A percentile compares a stretch with the other conserved stretches of the same genome.
Evolutionary conservation across 64 coral and sea anemone species (phyloP).

Genomic region (Pocillopora verrucosa): DNA sequence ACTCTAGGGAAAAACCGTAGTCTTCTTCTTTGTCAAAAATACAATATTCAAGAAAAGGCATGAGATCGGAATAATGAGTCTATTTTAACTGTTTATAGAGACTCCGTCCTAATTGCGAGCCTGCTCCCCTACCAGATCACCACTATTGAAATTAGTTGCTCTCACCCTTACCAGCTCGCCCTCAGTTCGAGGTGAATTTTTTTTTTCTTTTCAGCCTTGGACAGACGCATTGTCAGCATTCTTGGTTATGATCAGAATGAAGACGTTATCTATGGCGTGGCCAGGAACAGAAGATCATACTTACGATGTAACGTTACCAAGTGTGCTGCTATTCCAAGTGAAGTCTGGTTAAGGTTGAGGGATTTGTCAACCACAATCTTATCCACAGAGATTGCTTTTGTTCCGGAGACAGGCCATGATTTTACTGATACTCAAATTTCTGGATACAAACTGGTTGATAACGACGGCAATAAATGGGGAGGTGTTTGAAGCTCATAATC

Average conservation of each 20-base stretch:
- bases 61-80: too few species aligned
- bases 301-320: not conserved
- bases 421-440: slow-evolving; percentile 11
- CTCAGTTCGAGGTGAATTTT: not conserved
- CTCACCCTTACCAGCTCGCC: too few species aligned
- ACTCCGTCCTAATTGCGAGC: too few species aligned
- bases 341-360: not conserved
- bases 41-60: too few species aligned
- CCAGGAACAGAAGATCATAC: not conserved
- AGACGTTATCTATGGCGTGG: slow-evolving; percentile 4
- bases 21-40: too few species aligned
- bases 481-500: not conserved
- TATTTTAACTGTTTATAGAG: too few species aligned
- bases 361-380: not conserved
- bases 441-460: not conserved
- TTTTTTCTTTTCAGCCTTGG: not conserved
- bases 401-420: not conserved
- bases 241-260: not conserved
- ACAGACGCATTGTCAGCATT: slow-evolving; percentile 23
- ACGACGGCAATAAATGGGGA: not conserved
- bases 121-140: too few species aligned
- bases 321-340: not conserved
- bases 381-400: slow-evolving; percentile 9
- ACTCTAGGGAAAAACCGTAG: too few species aligned
- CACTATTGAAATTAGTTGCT: too few species aligned